These are phyloP conservation scores for Eulithis prunata DNA, from an alignment of 2,888 invertebrate species.

Conservation along the genomic window DNA sequence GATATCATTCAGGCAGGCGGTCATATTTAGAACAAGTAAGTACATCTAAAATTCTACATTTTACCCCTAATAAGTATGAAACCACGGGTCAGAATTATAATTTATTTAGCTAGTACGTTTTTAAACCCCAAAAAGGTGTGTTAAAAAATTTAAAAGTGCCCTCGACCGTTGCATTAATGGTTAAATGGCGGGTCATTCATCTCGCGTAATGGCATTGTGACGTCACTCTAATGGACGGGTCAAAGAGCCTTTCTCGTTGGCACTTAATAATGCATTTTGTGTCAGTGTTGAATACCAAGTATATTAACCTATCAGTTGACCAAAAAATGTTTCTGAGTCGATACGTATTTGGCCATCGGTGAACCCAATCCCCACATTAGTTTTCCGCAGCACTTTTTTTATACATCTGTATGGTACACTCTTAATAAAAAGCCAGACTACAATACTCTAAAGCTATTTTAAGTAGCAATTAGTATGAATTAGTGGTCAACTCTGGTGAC, in stretches of 20 bases:
- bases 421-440: too few species aligned
- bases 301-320: conserved; percentile 12
- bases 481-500: too few species aligned
- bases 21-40: too few species aligned
- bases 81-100: conserved; percentile 1
- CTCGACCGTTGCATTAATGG: conserved; percentile 53
- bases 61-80: conserved; percentile 3
- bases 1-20: too few species aligned
- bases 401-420: too few species aligned
- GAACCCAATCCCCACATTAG: too few species aligned
- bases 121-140: conserved; percentile 27
- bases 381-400: too few species aligned
- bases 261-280: conserved; percentile 62
- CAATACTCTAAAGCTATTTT: too few species aligned
- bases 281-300: conserved; percentile 40
- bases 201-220: conserved; percentile 60
- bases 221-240: conserved; percentile 62
- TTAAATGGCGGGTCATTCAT: conserved; percentile 64
- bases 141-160: conserved; percentile 52
- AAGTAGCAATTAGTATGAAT: too few species aligned
- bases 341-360: too few species aligned
- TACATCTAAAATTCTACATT: not conserved
- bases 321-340: too few species aligned
- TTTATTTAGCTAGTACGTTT: conserved; percentile 9
- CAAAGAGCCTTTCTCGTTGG: conserved; percentile 56